phyloP scores from a whole-genome alignment of 2,797 vertebrate genomes.

The Pangasius mekongensis region DNA sequence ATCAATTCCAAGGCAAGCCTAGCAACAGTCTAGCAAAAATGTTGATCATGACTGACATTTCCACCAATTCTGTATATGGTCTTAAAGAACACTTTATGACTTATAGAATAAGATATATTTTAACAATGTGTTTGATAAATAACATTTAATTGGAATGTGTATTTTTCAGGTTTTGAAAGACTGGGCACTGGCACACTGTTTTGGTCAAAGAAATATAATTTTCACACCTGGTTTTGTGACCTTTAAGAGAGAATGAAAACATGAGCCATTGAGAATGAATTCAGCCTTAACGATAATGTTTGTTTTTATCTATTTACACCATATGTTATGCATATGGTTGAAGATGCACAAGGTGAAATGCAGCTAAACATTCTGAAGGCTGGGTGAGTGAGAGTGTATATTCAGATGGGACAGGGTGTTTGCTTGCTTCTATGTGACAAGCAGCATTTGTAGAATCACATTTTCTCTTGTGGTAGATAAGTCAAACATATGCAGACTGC shows the following conservation, averaged over 20 bases:
- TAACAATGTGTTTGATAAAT: background rate
- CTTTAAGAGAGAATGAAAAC: background rate
- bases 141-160: too few species aligned
- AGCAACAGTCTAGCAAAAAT: background rate
- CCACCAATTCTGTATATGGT: background rate
- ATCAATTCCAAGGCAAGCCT: background rate
- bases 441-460: background rate
- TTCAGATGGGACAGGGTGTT: background rate
- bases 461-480: background rate
- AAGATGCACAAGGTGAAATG: background rate
- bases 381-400: background rate
- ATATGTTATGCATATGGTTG: background rate
- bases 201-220: background rate
- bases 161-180: background rate
- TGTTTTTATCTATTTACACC: background rate
- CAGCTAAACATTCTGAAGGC: background rate
- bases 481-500: background rate
- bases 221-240: background rate
- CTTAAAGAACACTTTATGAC: background rate
- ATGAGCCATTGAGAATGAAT: background rate
- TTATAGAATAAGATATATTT: background rate
- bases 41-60: conserved; percentile 15
- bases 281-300: background rate
- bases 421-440: background rate
- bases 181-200: background rate